A percentile compares a stretch with the other conserved stretches of the same genome.
phyloP scores from a whole-genome alignment of 92 coral and sea anemone species.

The Actinernus sp. region DNA sequence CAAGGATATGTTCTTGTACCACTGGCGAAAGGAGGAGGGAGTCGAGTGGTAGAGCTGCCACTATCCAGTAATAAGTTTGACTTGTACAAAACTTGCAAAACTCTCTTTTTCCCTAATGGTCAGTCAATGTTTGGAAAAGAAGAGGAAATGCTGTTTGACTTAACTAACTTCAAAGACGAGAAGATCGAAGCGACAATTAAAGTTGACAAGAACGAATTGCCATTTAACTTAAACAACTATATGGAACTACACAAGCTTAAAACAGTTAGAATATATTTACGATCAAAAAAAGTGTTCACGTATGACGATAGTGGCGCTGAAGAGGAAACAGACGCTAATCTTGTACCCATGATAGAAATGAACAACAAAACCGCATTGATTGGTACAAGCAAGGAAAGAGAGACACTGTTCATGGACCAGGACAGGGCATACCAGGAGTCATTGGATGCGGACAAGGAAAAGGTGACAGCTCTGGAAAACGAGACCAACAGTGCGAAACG shows the following conservation, averaged over 20 bases:
- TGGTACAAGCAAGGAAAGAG: constrained; percentile 55
- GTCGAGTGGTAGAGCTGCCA: not conserved
- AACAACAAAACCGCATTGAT: constrained; percentile 21
- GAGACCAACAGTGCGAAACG: constrained; percentile 40
- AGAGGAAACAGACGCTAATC: constrained; percentile 39
- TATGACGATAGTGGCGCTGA: constrained; percentile 44
- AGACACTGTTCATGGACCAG: constrained; percentile 46
- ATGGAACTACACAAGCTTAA: constrained; percentile 58
- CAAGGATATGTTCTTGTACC: constrained; percentile 35
- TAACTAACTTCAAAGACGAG: constrained; percentile 55
- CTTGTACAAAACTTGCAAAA: constrained; percentile 4
- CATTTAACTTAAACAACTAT: constrained; percentile 54
- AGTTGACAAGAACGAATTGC: constrained; percentile 51
- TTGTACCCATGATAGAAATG: not conserved
- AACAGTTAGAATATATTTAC: constrained; percentile 55
- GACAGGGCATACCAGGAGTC: constrained; percentile 39
- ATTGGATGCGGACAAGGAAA: constrained; percentile 61
- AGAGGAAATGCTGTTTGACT: constrained; percentile 46
- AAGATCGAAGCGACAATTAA: constrained; percentile 47
- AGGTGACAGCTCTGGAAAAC: constrained; percentile 38
- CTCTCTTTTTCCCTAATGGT: constrained; percentile 64
- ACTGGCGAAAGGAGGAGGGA: constrained; percentile 19
- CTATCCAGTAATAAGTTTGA: not conserved
- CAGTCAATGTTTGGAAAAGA: constrained; percentile 50
- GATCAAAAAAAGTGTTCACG: constrained; percentile 32